Base-by-base conservation (phyloP, 2,113 vertebrate species). In the Brachionichthys hirsutus region DNA sequence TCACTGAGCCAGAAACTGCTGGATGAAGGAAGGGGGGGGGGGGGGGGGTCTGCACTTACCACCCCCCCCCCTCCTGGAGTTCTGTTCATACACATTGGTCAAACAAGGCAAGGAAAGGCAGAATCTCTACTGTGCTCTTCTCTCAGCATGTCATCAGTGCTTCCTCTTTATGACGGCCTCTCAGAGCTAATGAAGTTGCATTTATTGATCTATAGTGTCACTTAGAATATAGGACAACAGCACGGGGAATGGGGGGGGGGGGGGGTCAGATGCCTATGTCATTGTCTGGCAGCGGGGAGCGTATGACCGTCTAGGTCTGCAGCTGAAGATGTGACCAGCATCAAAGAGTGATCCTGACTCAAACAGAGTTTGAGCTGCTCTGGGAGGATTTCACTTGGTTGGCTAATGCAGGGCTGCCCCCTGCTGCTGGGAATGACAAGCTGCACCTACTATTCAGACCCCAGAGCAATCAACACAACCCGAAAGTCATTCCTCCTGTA, bases 1-100 rank as follows among this genome's bases (percentile, higher is more conserved):
- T 82, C 61, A 70, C 65, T 73, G 75, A 78, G 53, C 73, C 67
- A 49, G 34, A 77, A 70, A 63, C 67, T 71, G 72, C 80, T 75
- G 70, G 62, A 50, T 46, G 30, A 53, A 62, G 52, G 40, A 41
- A 3, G n/a, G 19, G 44, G 38, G 40, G 24, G 1, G 6, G 16
- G 8, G 38, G 38, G 38, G 13, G 14, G 44, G 18, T 15, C 30
- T 50, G 18, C 80, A 81, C 84, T 77, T 68, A 62, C 62, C 59
- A 68, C 57, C 18, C 61, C 68, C 68, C 70, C 60, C 56, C 70
- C n/a, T n/a, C n/a, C n/a, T n/a, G n/a, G n/a, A 81, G 56, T 58
- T 50, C 65, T 59, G 52, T 49, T 66, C 62, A 63, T 53, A 62
- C 54, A 67, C 70, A 53, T 12, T 38, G 52, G 60, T 53, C 6